Percentiles rank a stretch among this genome's conserved stretches.
These are phyloP conservation scores for Triops cancriformis DNA, from an alignment of 1,140 invertebrate species.

Conservation along the genomic window DNA sequence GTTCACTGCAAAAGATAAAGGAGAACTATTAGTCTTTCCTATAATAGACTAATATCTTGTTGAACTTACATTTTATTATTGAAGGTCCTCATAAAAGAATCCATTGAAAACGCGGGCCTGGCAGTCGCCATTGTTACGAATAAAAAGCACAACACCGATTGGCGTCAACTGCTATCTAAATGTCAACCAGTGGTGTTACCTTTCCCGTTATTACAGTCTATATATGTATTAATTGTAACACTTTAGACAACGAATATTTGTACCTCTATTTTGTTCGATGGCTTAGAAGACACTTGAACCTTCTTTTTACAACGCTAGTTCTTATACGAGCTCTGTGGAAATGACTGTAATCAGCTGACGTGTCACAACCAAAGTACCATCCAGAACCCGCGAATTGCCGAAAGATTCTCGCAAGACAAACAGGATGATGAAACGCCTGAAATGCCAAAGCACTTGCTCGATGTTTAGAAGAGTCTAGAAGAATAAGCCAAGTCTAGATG, in stretches of 20 bases:
- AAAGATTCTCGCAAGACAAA: too few species aligned
- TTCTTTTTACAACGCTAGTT: neutral
- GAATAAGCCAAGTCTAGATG: too few species aligned
- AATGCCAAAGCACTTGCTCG: too few species aligned
- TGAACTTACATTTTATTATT: neutral
- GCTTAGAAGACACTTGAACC: neutral
- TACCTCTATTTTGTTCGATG: neutral
- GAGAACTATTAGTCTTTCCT: neutral
- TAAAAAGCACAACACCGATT: neutral
- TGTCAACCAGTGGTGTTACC: neutral
- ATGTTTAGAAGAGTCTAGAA: too few species aligned
- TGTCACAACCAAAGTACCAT: neutral
- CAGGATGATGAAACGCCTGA: too few species aligned
- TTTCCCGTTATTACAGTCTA: neutral
- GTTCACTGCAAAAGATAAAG: constrained; percentile 47
- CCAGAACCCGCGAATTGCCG: too few species aligned
- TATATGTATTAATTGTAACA: too few species aligned
- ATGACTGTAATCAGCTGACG: neutral
- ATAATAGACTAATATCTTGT: neutral
- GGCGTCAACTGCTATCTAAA: neutral
- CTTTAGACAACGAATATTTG: too few species aligned
- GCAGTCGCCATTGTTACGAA: neutral
- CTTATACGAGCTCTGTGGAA: neutral
- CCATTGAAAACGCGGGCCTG: neutral
- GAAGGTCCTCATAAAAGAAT: neutral